A percentile compares a stretch with the other conserved stretches of the same genome.
Conservation (phyloP, 2,113 vertebrate genomes). For the Brienomyrus longianalis region DNA sequence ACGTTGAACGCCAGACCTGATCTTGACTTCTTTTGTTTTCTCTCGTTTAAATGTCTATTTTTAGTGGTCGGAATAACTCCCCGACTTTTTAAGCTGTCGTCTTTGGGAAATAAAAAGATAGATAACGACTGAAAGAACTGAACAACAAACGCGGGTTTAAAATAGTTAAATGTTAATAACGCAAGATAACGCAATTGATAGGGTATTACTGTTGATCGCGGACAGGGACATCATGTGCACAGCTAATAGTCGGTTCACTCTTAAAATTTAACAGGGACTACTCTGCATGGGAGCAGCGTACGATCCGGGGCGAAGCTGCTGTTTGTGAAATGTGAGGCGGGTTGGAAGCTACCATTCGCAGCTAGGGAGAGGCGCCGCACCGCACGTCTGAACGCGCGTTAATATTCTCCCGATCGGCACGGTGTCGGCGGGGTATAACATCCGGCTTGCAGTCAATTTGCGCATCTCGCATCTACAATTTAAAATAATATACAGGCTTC, state of each 20-base stretch:
- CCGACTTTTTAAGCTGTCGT: neutral
- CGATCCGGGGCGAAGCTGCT: slow-evolving; percentile 1
- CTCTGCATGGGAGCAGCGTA: neutral
- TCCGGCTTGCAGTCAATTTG: neutral
- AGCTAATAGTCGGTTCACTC: neutral
- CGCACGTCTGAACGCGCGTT: neutral
- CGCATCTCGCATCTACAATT: neutral
- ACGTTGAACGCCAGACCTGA: neutral
- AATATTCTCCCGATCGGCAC: neutral
- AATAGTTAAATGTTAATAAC: neutral
- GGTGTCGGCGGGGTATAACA: neutral
- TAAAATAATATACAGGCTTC: neutral
- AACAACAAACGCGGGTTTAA: neutral
- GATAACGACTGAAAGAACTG: neutral
- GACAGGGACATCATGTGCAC: neutral
- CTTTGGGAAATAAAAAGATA: slow-evolving; percentile 1
- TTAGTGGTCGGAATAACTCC: neutral
- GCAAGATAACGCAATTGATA: neutral
- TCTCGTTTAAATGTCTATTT: slow-evolving; percentile 7
- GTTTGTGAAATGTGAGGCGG: slow-evolving; percentile 6
- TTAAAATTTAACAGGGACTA: slow-evolving; percentile 2
- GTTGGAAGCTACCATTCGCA: slow-evolving; percentile 19
- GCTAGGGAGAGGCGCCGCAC: slow-evolving; percentile 2
- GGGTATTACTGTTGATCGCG: neutral
- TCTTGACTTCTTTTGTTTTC: slow-evolving; percentile 5